Conservation (phyloP, 1,140 invertebrate species). For the Cotesia typhae region DNA sequence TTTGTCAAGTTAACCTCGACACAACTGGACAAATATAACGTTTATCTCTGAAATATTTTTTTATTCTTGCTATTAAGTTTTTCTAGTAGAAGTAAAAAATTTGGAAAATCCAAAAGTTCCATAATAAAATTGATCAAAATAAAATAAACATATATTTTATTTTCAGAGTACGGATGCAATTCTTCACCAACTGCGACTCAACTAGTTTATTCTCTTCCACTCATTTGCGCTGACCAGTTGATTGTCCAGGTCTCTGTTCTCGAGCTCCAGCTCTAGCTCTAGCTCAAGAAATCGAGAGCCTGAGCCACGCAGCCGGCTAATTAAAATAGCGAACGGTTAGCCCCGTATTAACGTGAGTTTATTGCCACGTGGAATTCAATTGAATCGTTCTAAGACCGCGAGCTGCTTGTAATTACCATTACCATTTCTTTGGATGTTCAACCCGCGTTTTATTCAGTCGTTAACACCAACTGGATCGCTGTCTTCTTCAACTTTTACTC, state of each 20-base stretch:
- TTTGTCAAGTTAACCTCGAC: neutral
- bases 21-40: constrained; percentile 16
- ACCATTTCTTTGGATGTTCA: constrained; percentile 37
- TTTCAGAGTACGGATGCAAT: no score
- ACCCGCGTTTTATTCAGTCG: constrained; percentile 36
- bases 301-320: constrained; percentile 49
- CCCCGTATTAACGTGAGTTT: constrained; percentile 58
- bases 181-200: no score
- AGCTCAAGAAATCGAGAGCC: neutral
- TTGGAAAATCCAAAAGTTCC: no score
- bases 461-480: constrained; percentile 28
- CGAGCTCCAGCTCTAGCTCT: no score
- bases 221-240: no score
- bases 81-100: no score
- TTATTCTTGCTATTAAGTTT: no score
- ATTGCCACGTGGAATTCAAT: constrained; percentile 58
- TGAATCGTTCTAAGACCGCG: constrained; percentile 48
- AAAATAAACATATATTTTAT: no score
- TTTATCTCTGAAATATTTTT: neutral
- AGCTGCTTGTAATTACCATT: constrained; percentile 36
- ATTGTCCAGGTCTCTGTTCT: no score
- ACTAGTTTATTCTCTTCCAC: no score
- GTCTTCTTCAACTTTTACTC: neutral
- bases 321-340: constrained; percentile 62
- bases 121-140: no score